A percentile compares a stretch with the other conserved stretches of the same genome.
These are phyloP conservation scores for Mythimna pallens DNA, from an alignment of 2,888 invertebrate species.

Conservation along the genomic window DNA sequence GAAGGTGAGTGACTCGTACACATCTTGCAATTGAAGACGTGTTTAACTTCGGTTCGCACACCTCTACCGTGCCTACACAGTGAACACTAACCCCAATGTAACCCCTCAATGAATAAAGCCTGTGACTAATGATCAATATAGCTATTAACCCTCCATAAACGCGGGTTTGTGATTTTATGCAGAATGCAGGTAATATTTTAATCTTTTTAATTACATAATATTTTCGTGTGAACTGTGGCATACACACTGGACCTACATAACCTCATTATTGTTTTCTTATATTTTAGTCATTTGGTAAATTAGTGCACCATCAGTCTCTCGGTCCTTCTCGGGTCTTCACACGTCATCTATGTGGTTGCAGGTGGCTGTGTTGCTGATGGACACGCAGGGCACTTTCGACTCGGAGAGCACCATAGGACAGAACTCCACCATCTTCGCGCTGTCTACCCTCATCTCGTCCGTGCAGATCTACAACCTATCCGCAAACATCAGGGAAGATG, in stretches of 20 bases:
- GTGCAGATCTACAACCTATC: constrained; percentile 98
- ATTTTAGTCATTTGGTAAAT: neutral
- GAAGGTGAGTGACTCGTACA: constrained; percentile 53
- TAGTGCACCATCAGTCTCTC: too few species aligned
- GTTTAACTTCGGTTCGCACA: too few species aligned
- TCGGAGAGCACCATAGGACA: constrained; percentile 98
- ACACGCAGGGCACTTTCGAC: constrained; percentile 99
- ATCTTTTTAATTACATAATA: too few species aligned
- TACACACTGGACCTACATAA: neutral
- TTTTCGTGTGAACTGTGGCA: too few species aligned
- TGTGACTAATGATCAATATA: too few species aligned
- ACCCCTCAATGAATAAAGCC: too few species aligned
- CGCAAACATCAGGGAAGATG: constrained; percentile 99
- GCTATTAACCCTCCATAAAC: too few species aligned
- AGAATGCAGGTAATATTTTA: too few species aligned
- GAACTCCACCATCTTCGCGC: constrained; percentile 93
- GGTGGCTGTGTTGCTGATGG: constrained; percentile 95
- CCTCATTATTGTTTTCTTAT: neutral
- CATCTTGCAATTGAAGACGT: neutral
- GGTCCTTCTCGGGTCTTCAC: too few species aligned
- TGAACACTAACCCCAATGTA: too few species aligned
- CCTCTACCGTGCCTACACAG: too few species aligned
- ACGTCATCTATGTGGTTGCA: constrained; percentile 67
- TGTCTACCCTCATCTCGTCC: constrained; percentile 98
- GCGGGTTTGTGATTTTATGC: too few species aligned